Evolutionary conservation across 2,888 invertebrate genomes (phyloP).

Genomic region (Eremobia ochroleuca): DNA sequence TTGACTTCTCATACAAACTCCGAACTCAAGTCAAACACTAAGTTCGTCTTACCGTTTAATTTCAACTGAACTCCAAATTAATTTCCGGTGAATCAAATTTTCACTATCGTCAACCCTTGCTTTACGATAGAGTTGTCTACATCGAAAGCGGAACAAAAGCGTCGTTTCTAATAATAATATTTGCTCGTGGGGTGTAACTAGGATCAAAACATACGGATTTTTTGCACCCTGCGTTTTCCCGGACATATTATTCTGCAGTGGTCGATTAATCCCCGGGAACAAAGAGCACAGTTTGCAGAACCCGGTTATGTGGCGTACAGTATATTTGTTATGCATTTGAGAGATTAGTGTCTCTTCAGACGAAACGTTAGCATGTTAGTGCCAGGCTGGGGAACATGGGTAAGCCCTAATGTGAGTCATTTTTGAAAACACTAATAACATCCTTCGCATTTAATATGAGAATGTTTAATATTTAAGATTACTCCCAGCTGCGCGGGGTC

Average conservation of each 20-base stretch:
- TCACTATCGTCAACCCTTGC: conserved; percentile 15
- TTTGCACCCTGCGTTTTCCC: background rate
- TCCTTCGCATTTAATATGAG: background rate
- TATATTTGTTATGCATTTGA: conserved; percentile 52
- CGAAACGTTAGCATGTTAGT: conserved; percentile 22
- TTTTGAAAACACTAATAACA: conserved; percentile 5
- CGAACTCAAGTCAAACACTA: conserved; percentile 36
- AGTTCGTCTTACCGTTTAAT: conserved; percentile 36
- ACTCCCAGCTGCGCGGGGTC: background rate
- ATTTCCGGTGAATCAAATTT: conserved; percentile 39
- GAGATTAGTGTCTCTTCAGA: conserved; percentile 54
- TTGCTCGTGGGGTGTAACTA: background rate
- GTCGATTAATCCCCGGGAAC: conserved; percentile 32
- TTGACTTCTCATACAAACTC: conserved; percentile 35
- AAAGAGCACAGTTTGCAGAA: conserved; percentile 10
- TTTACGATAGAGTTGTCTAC: conserved; percentile 15
- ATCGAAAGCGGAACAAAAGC: background rate
- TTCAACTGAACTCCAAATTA: conserved; percentile 36
- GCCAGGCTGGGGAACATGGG: background rate
- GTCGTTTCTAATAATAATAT: background rate
- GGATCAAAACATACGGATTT: conserved; percentile 2
- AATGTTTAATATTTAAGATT: background rate
- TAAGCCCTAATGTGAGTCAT: background rate
- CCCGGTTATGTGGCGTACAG: conserved; percentile 1
- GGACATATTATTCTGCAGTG: conserved; percentile 6